Base-by-base conservation (phyloP, 2,888 invertebrate genomes). In the Pelosia muscerda region DNA sequence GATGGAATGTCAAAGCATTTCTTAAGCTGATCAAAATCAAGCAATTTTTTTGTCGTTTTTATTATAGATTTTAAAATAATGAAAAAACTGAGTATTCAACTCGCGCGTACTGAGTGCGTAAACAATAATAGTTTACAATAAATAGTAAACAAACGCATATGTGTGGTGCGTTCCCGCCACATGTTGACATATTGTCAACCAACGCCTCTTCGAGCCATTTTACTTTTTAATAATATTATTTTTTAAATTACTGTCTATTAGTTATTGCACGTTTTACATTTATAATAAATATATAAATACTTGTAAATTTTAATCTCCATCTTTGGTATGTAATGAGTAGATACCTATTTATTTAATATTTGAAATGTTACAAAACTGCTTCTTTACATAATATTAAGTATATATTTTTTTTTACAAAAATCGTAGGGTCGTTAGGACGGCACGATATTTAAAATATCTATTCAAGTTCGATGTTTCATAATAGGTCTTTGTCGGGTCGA, bases 241-340 rank as follows among this genome's bases (percentile, higher is more conserved):
- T 87, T 90, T 91, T 93, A 93, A 92, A 92, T 95, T 94, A 94
- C 91, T 88, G 92, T 85, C 94, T 95, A 95, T 95, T 92, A 94
- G 89, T 95, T 95, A 95, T 95, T 95, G 95, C 95, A 95, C 95
- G 91, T 93, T 95, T 95, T 95, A 94, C 91, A 94, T 93, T 93
- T 92, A 94, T 90, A 94, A 94, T 95, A 94, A 94, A 95, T 94
- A 94, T 94, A 95, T 94, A 94, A 94, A 94, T 95, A 95, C 93
- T 95, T 95, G 94, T 94, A 94, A 93, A 93, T 94, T 94, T 94
- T 91, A 88, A 89, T 93, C 89, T 93, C 87, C 92, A 92, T 93
- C 90, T 94, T 93, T 93, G 91, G 93, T 94, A 93, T 92, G 92
- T 92, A 90, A 92, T 92, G 93, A 92, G 91, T 92, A 79, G 79